Percentiles rank a stretch among this genome's conserved stretches.
Conservation (phyloP, 2,888 invertebrate genomes). For the Gymnoscelis rufifasciata region DNA sequence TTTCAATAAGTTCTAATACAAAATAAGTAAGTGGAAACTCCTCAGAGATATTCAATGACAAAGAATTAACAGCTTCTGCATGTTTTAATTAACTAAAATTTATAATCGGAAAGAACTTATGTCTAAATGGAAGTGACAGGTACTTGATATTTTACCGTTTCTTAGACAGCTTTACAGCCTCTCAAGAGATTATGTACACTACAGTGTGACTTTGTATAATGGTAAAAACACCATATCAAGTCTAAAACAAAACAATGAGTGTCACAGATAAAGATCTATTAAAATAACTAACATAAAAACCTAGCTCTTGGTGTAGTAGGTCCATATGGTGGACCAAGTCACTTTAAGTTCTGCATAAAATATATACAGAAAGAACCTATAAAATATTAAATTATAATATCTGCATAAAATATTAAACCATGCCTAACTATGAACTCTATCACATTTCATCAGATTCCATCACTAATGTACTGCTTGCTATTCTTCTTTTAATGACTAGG, state of each 20-base stretch:
- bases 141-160: too few relatives aligned
- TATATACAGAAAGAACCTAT: neutral
- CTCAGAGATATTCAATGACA: too few relatives aligned
- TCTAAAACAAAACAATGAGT: neutral
- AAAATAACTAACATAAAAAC: neutral
- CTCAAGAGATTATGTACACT: too few relatives aligned
- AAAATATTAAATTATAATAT: too few relatives aligned
- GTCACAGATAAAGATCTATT: neutral
- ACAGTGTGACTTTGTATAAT: neutral
- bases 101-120: too few relatives aligned
- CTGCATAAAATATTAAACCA: constrained; percentile 1
- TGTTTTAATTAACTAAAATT: too few relatives aligned
- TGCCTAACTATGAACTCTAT: constrained; percentile 29
- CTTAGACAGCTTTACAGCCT: too few relatives aligned
- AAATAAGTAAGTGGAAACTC: too few relatives aligned
- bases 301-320: neutral
- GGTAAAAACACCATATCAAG: neutral
- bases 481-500: constrained; percentile 32
- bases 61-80: too few relatives aligned
- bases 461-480: neutral
- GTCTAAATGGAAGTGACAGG: too few relatives aligned
- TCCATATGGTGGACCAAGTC: neutral
- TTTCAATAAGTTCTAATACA: too few relatives aligned
- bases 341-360: neutral
- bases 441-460: constrained; percentile 28